Conservation (phyloP, 2,888 invertebrate species). For the Sesia apiformis region DNA sequence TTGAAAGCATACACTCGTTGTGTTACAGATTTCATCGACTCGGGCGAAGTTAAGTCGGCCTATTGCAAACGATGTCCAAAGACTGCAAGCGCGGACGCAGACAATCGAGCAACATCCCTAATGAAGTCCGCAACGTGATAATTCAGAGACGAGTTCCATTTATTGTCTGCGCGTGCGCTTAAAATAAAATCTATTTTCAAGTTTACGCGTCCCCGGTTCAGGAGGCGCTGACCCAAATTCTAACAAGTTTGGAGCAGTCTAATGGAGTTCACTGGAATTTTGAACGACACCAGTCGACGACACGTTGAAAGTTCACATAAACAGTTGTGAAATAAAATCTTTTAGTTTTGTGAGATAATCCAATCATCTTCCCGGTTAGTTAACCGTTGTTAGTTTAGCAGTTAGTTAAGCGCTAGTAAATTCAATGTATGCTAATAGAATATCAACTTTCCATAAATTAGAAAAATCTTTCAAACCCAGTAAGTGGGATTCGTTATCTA, state of each 20-base stretch:
- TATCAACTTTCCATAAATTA: too few relatives aligned
- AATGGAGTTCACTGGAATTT: constrained; percentile 37
- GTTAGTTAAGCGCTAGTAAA: too few relatives aligned
- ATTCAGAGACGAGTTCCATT: constrained; percentile 4
- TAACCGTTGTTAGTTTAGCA: too few relatives aligned
- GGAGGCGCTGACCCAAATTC: constrained; percentile 57
- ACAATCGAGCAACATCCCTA: not conserved
- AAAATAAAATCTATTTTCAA: constrained; percentile 65
- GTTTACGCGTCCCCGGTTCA: constrained; percentile 51
- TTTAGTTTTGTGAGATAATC: too few relatives aligned
- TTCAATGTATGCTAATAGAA: too few relatives aligned
- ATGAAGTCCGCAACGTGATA: constrained; percentile 3
- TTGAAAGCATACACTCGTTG: too few relatives aligned
- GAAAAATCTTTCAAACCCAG: too few relatives aligned
- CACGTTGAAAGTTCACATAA: constrained; percentile 14
- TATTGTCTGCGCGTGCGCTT: constrained; percentile 32
- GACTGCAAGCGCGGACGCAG: not conserved
- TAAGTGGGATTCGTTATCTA: too few relatives aligned
- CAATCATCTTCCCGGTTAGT: too few relatives aligned
- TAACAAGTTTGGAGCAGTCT: constrained; percentile 31
- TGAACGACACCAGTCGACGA: constrained; percentile 13
- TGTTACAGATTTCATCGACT: too few relatives aligned
- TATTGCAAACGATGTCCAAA: not conserved
- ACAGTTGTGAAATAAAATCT: constrained; percentile 5
- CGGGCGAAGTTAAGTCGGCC: not conserved